phyloP scores from a whole-genome alignment of 2,888 invertebrate species.

The Cataglyphis livida region DNA sequence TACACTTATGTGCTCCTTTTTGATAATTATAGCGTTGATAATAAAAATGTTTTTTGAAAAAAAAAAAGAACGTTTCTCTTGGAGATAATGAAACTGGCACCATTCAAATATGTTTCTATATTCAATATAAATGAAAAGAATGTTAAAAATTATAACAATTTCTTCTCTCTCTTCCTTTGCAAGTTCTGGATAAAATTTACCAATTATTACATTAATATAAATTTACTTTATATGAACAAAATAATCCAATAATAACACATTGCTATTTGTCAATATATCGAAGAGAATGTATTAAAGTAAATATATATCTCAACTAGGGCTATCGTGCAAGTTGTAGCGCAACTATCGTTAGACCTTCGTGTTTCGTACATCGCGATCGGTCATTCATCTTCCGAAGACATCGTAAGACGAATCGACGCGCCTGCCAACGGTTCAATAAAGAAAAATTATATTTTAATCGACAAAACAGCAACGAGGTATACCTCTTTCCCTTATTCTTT shows the following conservation, averaged over 20 bases:
- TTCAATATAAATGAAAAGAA: neutral
- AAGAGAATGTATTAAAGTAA: neutral
- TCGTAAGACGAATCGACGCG: conserved; percentile 24
- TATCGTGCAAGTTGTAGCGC: conserved; percentile 4
- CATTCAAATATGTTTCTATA: neutral
- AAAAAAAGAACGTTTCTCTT: neutral
- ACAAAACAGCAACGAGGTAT: conserved; percentile 1
- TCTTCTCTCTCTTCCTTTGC: neutral
- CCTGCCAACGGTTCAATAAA: conserved; percentile 61
- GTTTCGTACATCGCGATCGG: conserved; percentile 25
- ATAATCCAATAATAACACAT: neutral
- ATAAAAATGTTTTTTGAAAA: neutral
- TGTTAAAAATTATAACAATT: neutral
- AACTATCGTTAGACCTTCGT: neutral
- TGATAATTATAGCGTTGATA: neutral
- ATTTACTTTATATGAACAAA: neutral
- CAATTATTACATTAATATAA: neutral
- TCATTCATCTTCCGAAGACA: conserved; percentile 38
- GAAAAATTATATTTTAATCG: conserved; percentile 64
- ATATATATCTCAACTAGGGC: neutral
- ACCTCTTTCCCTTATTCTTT: neutral
- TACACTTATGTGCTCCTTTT: neutral
- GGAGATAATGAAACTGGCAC: neutral
- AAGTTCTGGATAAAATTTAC: neutral
- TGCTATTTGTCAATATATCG: neutral